Base-by-base conservation (phyloP, 2,797 vertebrate species). In the Muscicapa comitata region DNA sequence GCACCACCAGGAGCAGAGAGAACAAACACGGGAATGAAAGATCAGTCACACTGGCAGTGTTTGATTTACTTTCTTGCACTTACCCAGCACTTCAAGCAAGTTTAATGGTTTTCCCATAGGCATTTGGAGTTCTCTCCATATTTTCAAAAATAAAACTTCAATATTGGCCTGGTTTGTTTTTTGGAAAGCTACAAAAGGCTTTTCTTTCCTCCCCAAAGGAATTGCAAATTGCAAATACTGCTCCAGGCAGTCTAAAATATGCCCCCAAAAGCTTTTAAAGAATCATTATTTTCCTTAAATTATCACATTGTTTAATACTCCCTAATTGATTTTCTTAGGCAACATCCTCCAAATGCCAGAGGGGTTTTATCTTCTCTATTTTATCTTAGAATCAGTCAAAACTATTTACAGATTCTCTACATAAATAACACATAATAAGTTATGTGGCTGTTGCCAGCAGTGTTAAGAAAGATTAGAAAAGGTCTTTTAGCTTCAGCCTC, bases 391-490 rank as follows among this genome's bases (percentile, higher is more conserved):
- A 66, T 66, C 1, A 0, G 61, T 80, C 75, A 72, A 93, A 94
- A 86, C 45, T 92, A 65, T 93, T 93, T 95, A 83, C 68, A 81
- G 47, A 85, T 68, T 80, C 50, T 62, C 35, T 70, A 68, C 58
- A 58, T 45, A 95, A 85, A 88, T 55, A 93, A 65, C 45, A 78
- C 12, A 17, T 59, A 76, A 19, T 47, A 92, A 93, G 55, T 77
- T 76, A 70, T 6, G n/a, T n/a, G n/a, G 25, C 48, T 80, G 59
- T 67, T 85, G 45, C 75, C 90, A 93, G 61, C 29, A 71, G 61
- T 15, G 24, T 71, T 90, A 93, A 71, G 78, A 96, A 96, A 24
- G 9, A 94, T 95, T 90, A 92, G 40, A 72, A 93, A 94, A 93
- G 94, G 68, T 90, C 93, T 93, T 87, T 87, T 31, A 91, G 68